Evolutionary conservation across 2,888 invertebrate species (phyloP).

Genomic region (Drosophila imparisetae): DNA sequence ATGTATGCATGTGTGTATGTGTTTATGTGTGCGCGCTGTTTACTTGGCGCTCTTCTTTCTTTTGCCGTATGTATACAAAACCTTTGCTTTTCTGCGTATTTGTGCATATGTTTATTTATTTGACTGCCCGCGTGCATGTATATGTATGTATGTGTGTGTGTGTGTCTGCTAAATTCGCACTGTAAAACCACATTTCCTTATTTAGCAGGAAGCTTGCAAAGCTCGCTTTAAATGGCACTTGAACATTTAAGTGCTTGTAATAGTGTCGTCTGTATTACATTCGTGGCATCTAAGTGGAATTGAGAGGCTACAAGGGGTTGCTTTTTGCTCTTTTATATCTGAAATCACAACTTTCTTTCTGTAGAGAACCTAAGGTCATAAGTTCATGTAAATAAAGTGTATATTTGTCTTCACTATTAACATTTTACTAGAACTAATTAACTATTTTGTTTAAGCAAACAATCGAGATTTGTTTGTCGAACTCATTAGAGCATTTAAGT

Average conservation of each 20-base stretch:
- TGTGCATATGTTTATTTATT: slow-evolving; percentile 5
- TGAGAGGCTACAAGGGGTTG: not conserved
- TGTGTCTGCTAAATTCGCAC: slow-evolving; percentile 20
- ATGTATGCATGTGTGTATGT: not conserved
- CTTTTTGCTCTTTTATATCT: not conserved
- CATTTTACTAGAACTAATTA: not conserved
- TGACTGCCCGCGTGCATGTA: not conserved
- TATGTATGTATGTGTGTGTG: not conserved
- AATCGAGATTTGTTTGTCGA: not conserved
- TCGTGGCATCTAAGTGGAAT: not conserved
- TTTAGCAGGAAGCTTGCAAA: slow-evolving; percentile 47
- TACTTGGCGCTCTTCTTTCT: slow-evolving; percentile 41
- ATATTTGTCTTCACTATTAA: not conserved
- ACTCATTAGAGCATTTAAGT: not conserved
- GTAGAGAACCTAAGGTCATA: not conserved
- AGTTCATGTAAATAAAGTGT: not conserved
- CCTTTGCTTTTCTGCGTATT: slow-evolving; percentile 41
- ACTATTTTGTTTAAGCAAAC: not conserved
- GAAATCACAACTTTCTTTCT: not conserved
- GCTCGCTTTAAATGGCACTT: slow-evolving; percentile 34
- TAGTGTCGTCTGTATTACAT: slow-evolving; percentile 5
- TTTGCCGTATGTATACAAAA: slow-evolving; percentile 32
- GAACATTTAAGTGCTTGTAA: slow-evolving; percentile 25
- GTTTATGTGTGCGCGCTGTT: slow-evolving; percentile 9
- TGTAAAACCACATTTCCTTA: slow-evolving; percentile 54